These are phyloP conservation scores for Stylophora pistillata DNA, from an alignment of 64 coral and sea anemone genomes.

Conservation along the genomic window DNA sequence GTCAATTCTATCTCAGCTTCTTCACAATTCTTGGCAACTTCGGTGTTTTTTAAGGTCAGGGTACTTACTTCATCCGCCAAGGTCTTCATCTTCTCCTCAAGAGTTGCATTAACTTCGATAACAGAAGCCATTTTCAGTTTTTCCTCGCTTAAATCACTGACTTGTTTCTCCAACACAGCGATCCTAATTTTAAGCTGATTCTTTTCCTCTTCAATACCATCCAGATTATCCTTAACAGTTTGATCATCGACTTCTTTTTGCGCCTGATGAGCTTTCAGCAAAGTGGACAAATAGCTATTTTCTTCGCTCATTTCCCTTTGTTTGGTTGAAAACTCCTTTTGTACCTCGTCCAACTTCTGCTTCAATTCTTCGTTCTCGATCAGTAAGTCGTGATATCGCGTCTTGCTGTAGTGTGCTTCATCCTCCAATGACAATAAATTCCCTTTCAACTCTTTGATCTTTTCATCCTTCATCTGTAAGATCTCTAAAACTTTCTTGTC, in stretches of 20 bases:
- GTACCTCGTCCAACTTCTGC: constrained; percentile 70
- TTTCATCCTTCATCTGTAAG: constrained; percentile 89
- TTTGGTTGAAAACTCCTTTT: constrained; percentile 39
- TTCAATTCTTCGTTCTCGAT: constrained; percentile 89
- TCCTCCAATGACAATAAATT: not conserved
- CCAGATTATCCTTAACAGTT: constrained; percentile 41
- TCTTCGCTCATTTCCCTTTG: constrained; percentile 60
- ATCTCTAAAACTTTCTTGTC: constrained; percentile 89
- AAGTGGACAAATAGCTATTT: constrained; percentile 25
- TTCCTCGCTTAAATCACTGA: constrained; percentile 54
- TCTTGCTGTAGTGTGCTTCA: constrained; percentile 21
- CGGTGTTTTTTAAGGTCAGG: constrained; percentile 19
- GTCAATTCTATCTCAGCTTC: constrained; percentile 10
- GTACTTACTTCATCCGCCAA: constrained; percentile 1
- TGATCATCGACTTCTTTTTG: constrained; percentile 50
- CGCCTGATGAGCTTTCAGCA: constrained; percentile 53
- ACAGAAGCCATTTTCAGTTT: constrained; percentile 56
- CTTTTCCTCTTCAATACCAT: constrained; percentile 43
- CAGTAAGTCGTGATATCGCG: constrained; percentile 77
- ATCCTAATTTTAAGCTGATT: constrained; percentile 63
- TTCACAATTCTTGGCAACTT: constrained; percentile 41
- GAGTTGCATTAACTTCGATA: constrained; percentile 58
- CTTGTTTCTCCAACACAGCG: constrained; percentile 50
- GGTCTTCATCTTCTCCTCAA: constrained; percentile 57
- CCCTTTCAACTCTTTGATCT: constrained; percentile 87